phyloP scores from a whole-genome alignment of 2,113 vertebrate genomes.

The Diglossa brunneiventris region DNA sequence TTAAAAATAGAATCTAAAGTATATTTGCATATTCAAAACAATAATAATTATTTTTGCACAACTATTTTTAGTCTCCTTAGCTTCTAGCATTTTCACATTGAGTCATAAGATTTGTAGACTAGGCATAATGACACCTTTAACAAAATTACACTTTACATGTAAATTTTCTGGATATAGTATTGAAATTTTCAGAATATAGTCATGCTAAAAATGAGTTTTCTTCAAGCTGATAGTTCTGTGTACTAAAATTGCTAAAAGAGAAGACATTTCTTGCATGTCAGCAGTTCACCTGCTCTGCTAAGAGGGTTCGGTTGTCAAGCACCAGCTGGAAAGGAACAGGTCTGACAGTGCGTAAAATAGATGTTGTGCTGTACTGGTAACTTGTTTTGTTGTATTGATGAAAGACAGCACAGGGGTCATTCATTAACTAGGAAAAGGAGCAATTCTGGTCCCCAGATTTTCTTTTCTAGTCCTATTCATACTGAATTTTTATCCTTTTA shows the following conservation, averaged over 20 bases:
- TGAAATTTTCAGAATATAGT: not conserved
- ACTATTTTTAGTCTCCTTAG: not conserved
- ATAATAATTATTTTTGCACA: not conserved
- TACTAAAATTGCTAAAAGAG: not conserved
- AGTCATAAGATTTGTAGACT: not conserved
- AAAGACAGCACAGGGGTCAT: not conserved
- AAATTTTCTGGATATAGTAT: not conserved
- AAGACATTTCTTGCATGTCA: not conserved
- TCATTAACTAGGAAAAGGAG: not conserved
- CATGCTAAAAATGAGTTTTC: not conserved
- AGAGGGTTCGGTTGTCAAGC: not conserved
- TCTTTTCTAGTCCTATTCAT: not conserved
- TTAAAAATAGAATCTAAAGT: not conserved
- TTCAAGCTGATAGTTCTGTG: not conserved
- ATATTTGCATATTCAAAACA: not conserved
- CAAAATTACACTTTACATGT: not conserved
- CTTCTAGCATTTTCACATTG: not conserved
- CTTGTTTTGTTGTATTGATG: not conserved
- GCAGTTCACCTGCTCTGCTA: not conserved
- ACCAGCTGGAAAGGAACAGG: not conserved
- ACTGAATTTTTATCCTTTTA: not conserved
- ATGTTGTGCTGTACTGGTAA: not conserved
- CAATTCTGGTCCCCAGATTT: not conserved
- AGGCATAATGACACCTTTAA: not conserved
- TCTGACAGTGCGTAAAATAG: not conserved